Evolutionary conservation across 2,797 vertebrate genomes (phyloP), one percentile per base, ranked within the genome.

Genomic region (Triplophysa yarkandensis): DNA sequence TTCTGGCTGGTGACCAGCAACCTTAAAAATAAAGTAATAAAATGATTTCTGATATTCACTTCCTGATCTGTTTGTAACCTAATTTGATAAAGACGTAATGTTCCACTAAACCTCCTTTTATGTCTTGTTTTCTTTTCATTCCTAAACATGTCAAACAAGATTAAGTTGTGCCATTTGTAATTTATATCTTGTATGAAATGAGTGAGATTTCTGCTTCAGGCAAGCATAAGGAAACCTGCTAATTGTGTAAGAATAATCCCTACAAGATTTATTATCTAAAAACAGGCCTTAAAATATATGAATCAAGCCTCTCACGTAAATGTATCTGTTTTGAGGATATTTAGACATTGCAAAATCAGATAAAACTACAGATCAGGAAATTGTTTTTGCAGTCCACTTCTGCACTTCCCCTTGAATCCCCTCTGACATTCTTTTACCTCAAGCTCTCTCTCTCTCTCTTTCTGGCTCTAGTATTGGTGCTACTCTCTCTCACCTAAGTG

Each of bases 401-500:
- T 41, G 17, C 28, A 60, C 27, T 44, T 61, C 27, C 32, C 54
- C 54, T 78, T 61, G 30, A 50, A 72, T 71, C 34, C 69, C 28
- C 58, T 55, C 21, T 55, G 48, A 14, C 46, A 52, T 74, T 58
- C 10, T 43, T 64, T 58, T 27, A 34, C 39, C 41, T n/a, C 39
- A 44, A 41, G 23, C 13, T 19, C 36, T 71, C 62, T 67, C 54
- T 64, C 61, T 65, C 41, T 43, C 64, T 57, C 57, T 55, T 54
- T 76, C 62, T 68, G 21, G 28, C 64, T 76, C 68, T 79, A 71
- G 68, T 43, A 46, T 77, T 64, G 27, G 62, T 84, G 81, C 74
- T 68, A 78, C 66, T 79, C 50, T 76, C 52, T 77, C 28, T 54
- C 81, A 81, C 79, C 63, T 83, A 73, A 66, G 79, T 81, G 81